Conservation (phyloP, 2,797 vertebrate genomes). For the Anolis apletophallus region DNA sequence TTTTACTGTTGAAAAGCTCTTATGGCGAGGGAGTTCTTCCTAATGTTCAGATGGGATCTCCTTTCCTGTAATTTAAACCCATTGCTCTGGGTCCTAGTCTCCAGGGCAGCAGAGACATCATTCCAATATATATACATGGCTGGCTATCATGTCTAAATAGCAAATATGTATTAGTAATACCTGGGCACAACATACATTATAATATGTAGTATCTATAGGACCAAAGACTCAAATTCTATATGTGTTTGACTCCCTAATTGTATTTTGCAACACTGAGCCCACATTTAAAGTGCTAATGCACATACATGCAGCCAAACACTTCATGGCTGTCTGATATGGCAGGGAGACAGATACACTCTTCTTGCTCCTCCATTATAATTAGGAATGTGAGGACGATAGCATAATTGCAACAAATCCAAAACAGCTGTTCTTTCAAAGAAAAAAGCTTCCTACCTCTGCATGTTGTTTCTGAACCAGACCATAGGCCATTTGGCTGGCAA, state of each 20-base stretch:
- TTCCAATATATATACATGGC: too few relatives aligned
- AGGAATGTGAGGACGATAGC: neutral
- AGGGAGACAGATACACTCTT: neutral
- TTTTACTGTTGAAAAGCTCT: too few relatives aligned
- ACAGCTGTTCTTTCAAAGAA: constrained; percentile 11
- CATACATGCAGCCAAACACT: neutral
- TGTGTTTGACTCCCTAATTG: neutral
- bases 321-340: neutral
- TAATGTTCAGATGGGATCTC: too few relatives aligned
- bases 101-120: too few relatives aligned
- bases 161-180: neutral
- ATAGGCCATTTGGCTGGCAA: constrained; percentile 90
- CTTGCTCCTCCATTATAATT: neutral
- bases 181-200: neutral
- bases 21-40: too few relatives aligned
- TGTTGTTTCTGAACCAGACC: constrained; percentile 88
- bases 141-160: too few relatives aligned
- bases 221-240: neutral
- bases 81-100: too few relatives aligned
- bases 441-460: constrained; percentile 85
- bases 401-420: constrained; percentile 4
- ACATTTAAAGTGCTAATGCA: neutral
- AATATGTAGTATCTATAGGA: neutral
- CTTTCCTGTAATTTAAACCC: too few relatives aligned
- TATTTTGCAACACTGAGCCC: neutral